Conservation (phyloP, 2,113 vertebrate species). For the Anolis sagrei region DNA sequence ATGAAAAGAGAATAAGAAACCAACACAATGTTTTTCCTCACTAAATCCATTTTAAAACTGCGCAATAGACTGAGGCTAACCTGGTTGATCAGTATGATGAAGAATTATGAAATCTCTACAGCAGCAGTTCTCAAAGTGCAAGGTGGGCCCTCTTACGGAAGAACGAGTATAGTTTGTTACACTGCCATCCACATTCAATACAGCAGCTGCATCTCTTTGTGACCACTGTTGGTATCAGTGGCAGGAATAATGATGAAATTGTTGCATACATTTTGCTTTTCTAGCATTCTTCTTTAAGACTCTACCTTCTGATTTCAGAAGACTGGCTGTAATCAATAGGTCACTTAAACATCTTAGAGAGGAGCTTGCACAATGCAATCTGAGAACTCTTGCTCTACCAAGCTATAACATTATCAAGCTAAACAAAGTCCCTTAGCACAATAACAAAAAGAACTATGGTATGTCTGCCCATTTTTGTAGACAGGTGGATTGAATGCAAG, state of each 20-base stretch:
- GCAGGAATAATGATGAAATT: not conserved
- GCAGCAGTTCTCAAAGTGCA: conserved; percentile 31
- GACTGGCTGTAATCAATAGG: not conserved
- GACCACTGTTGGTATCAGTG: not conserved
- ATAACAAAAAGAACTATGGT: conserved; percentile 59
- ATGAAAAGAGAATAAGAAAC: not conserved
- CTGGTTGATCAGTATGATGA: conserved; percentile 49
- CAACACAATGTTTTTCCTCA: conserved; percentile 16
- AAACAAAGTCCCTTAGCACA: conserved; percentile 48
- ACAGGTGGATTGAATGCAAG: conserved; percentile 64
- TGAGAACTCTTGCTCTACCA: conserved; percentile 36
- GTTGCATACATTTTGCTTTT: not conserved
- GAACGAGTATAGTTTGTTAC: not conserved
- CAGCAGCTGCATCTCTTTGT: not conserved
- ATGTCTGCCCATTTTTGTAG: conserved; percentile 65
- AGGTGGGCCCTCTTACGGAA: not conserved
- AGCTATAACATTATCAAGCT: conserved; percentile 57
- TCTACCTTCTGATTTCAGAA: not conserved
- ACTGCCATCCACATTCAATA: not conserved
- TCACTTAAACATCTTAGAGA: not conserved
- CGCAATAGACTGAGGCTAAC: not conserved
- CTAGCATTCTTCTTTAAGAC: not conserved
- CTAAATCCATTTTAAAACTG: conserved; percentile 20
- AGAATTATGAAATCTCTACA: conserved; percentile 44
- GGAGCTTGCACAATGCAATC: conserved; percentile 6